Conservation (phyloP, 2,797 vertebrate species). For the Pseudotriccus pelzelni region DNA sequence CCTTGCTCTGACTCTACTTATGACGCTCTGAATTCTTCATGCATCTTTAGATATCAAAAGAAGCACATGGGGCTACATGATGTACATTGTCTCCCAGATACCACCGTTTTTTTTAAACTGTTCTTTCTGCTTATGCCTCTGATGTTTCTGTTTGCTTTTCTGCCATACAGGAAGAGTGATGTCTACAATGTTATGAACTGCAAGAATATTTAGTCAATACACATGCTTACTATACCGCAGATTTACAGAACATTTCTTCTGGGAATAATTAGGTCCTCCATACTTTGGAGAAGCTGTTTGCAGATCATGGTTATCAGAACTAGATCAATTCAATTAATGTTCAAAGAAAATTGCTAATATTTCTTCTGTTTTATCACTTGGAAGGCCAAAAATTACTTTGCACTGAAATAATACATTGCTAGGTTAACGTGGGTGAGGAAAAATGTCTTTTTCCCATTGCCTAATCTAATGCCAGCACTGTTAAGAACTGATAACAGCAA, state of each 20-base stretch:
- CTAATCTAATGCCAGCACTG: not conserved
- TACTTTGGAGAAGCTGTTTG: not conserved
- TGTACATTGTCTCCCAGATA: not conserved
- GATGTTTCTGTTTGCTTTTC: not conserved
- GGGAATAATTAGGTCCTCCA: not conserved
- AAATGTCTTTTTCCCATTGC: not conserved
- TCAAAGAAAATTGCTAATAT: not conserved
- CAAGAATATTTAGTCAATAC: not conserved
- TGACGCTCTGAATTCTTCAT: not conserved
- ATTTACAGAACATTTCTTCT: not conserved
- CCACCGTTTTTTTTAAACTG: not conserved
- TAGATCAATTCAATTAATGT: not conserved
- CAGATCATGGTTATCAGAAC: not conserved
- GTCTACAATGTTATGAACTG: not conserved
- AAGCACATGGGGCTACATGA: not conserved
- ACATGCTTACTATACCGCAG: not conserved
- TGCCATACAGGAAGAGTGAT: not conserved
- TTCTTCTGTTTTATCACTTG: not conserved
- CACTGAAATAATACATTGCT: not conserved
- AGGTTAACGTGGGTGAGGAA: not conserved
- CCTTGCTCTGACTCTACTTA: not conserved
- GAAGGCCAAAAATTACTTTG: not conserved
- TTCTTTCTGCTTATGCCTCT: not conserved
- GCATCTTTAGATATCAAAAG: not conserved
- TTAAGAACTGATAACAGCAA: not conserved